Evolutionary conservation across 2,113 vertebrate genomes (phyloP).

Genomic region (Lophius piscatorius): DNA sequence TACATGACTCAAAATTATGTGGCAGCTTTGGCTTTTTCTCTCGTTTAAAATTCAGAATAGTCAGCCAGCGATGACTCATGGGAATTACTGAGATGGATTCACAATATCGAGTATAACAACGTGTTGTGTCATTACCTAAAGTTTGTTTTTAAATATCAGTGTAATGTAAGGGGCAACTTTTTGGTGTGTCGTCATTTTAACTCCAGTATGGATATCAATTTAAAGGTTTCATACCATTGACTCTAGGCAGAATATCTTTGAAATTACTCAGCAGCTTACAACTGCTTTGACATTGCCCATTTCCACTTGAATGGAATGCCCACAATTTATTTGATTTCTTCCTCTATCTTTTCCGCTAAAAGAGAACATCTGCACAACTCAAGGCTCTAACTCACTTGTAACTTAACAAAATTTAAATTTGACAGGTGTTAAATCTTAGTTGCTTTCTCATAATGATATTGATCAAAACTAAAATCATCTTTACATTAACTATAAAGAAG

Average conservation of each 20-base stretch:
- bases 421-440: too few relatives aligned
- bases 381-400: too few relatives aligned
- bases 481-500: too few relatives aligned
- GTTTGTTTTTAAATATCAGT: constrained; percentile 13
- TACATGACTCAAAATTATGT: constrained; percentile 50
- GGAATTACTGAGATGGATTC: constrained; percentile 46
- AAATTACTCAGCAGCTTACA: neutral
- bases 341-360: too few relatives aligned
- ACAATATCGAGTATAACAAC: constrained; percentile 24
- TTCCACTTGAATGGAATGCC: neutral
- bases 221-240: too few relatives aligned
- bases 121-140: constrained; percentile 8
- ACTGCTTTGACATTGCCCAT: too few relatives aligned
- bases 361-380: too few relatives aligned
- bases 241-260: neutral
- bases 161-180: constrained; percentile 4
- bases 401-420: too few relatives aligned
- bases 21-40: constrained; percentile 36
- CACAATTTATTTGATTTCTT: too few relatives aligned
- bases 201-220: too few relatives aligned
- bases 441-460: too few relatives aligned
- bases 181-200: neutral
- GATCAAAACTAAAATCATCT: too few relatives aligned
- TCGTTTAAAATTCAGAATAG: constrained; percentile 41
- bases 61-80: constrained; percentile 33